Conservation (phyloP, 2,888 invertebrate genomes). For the Thumatha senex region DNA sequence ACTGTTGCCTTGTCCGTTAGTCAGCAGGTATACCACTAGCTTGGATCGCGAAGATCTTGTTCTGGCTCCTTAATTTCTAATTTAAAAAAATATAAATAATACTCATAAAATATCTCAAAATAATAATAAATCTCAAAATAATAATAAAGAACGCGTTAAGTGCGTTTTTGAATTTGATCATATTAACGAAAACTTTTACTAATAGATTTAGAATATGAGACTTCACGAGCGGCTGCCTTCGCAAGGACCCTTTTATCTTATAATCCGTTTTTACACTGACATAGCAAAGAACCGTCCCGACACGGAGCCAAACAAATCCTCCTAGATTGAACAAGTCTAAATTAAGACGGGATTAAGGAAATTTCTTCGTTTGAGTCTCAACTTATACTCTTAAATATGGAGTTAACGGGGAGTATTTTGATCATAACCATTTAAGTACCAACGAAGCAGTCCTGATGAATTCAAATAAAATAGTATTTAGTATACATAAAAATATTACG, state of each 20-base stretch:
- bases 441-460: too few species aligned
- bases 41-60: too few species aligned
- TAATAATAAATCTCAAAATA: too few species aligned
- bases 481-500: too few species aligned
- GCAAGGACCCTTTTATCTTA: constrained; percentile 48
- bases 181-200: constrained; percentile 32
- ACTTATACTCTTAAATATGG: constrained; percentile 37
- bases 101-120: too few species aligned
- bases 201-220: constrained; percentile 53
- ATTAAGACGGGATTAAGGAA: constrained; percentile 68
- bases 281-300: constrained; percentile 58
- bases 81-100: too few species aligned
- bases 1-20: too few species aligned
- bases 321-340: constrained; percentile 63
- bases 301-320: constrained; percentile 62
- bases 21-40: too few species aligned
- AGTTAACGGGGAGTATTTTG: constrained; percentile 30
- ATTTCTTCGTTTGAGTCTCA: constrained; percentile 56
- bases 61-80: too few species aligned
- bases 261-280: constrained; percentile 71
- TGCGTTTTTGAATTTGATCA: not conserved
- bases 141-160: too few species aligned
- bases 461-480: too few species aligned
- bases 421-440: constrained; percentile 12
- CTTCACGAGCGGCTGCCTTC: constrained; percentile 41